Percentiles rank a stretch among this genome's conserved stretches.
Conservation (phyloP, 2,113 vertebrate species). For the Eretmodus cyanostictus region DNA sequence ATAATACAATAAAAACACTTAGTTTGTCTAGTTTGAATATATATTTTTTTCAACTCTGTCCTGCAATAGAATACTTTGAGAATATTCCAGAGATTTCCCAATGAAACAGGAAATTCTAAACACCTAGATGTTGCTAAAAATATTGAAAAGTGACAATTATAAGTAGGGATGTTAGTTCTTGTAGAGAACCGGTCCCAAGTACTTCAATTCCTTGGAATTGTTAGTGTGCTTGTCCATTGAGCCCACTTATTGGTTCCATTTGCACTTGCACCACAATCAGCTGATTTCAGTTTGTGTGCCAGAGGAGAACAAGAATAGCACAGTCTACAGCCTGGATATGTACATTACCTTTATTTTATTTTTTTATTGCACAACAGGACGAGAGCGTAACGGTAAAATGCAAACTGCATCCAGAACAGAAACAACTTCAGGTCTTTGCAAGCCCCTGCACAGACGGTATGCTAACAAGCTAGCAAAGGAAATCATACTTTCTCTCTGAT, state of each 20-base stretch:
- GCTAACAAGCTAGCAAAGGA: not conserved
- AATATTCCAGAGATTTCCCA: not conserved
- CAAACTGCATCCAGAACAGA: not conserved
- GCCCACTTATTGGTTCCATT: not conserved
- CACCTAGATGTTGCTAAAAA: not conserved
- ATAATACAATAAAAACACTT: not conserved
- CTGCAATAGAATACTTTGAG: not conserved
- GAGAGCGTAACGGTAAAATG: not conserved
- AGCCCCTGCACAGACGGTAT: not conserved
- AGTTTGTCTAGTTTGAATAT: not conserved
- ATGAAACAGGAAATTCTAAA: not conserved
- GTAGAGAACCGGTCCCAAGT: not conserved
- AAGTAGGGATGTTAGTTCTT: not conserved
- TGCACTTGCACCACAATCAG: not conserved
- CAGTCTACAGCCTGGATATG: not conserved
- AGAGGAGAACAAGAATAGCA: not conserved
- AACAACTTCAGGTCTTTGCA: not conserved
- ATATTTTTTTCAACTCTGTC: not conserved
- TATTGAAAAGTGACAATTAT: not conserved
- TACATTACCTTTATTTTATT: not conserved
- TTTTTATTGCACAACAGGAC: not conserved
- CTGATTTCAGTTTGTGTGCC: not conserved
- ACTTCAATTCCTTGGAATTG: not conserved
- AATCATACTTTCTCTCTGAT: not conserved
- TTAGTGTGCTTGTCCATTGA: not conserved